These are phyloP conservation scores for Corythornis cristatus DNA, from an alignment of 2,113 vertebrate species.

Conservation along the genomic window DNA sequence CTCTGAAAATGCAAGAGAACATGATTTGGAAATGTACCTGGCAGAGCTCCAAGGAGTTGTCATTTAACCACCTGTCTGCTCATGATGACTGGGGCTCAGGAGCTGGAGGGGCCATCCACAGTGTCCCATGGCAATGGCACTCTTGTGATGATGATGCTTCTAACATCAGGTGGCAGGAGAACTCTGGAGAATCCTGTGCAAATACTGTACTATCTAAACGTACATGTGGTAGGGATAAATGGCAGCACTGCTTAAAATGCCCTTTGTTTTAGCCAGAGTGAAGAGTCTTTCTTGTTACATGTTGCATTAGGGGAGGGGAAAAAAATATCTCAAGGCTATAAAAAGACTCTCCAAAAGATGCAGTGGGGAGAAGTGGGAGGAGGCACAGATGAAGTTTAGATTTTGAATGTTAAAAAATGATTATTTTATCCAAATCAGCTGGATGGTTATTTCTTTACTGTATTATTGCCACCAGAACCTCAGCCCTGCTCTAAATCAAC, in stretches of 20 bases:
- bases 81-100: accelerated
- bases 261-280: conserved; percentile 15
- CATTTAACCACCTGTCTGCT: neutral
- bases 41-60: neutral
- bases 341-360: conserved; percentile 46
- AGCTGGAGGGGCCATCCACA: accelerated
- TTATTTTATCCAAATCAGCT: conserved; percentile 71
- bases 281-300: neutral
- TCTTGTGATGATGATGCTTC: neutral
- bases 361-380: conserved; percentile 6
- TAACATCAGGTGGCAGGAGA: neutral
- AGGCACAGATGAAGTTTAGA: conserved; percentile 36
- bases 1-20: neutral
- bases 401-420: conserved; percentile 67
- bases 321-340: conserved; percentile 11
- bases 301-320: neutral
- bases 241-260: neutral
- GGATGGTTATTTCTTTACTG: conserved; percentile 52
- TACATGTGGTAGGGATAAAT: neutral
- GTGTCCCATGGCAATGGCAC: neutral
- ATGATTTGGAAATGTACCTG: neutral
- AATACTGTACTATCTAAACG: neutral
- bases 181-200: neutral
- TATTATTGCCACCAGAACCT: conserved; percentile 58
- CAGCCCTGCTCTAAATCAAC: conserved; percentile 56